A percentile compares a stretch with the other conserved stretches of the same genome.
Conservation (phyloP, 2,113 vertebrate species). For the Pseudolaguvia tuberculata region DNA sequence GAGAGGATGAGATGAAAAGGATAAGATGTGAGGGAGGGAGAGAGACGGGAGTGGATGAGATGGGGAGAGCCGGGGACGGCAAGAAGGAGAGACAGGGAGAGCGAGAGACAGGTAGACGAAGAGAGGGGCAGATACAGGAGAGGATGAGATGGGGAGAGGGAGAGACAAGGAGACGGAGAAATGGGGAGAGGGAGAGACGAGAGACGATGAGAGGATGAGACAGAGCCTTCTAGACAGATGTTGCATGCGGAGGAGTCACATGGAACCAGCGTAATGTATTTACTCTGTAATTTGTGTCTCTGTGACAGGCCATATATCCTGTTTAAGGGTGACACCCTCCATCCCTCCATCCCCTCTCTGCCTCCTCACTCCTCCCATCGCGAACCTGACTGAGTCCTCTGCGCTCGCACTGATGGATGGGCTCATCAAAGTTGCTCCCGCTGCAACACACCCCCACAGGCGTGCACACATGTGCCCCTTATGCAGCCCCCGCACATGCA, state of each 20-base stretch:
- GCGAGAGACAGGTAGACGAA: too few relatives aligned
- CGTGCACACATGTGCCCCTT: constrained; percentile 44
- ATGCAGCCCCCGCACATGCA: background rate
- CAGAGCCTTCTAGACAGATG: constrained; percentile 59
- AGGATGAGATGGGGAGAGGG: too few relatives aligned
- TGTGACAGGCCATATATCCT: constrained; percentile 74
- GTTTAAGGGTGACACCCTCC: constrained; percentile 74
- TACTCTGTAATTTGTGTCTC: constrained; percentile 78
- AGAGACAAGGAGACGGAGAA: background rate
- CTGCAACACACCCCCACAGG: constrained; percentile 56
- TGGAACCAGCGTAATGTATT: constrained; percentile 71
- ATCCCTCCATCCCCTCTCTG: background rate
- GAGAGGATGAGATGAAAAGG: too few relatives aligned
- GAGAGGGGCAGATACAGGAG: too few relatives aligned
- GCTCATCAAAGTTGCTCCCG: constrained; percentile 66
- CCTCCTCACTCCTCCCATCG: constrained; percentile 62
- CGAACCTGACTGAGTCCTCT: constrained; percentile 67
- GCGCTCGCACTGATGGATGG: constrained; percentile 72
- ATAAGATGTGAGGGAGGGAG: too few relatives aligned
- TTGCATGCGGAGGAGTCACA: constrained; percentile 61
- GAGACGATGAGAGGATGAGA: background rate
- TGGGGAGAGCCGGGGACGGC: too few relatives aligned
- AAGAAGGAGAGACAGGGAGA: too few relatives aligned
- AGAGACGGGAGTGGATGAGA: too few relatives aligned
- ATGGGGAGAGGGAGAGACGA: background rate